A percentile compares a stretch with the other conserved stretches of the same genome.
phyloP scores from a whole-genome alignment of 53 echinoderm and acorn worm species.

The Crossaster papposus region DNA sequence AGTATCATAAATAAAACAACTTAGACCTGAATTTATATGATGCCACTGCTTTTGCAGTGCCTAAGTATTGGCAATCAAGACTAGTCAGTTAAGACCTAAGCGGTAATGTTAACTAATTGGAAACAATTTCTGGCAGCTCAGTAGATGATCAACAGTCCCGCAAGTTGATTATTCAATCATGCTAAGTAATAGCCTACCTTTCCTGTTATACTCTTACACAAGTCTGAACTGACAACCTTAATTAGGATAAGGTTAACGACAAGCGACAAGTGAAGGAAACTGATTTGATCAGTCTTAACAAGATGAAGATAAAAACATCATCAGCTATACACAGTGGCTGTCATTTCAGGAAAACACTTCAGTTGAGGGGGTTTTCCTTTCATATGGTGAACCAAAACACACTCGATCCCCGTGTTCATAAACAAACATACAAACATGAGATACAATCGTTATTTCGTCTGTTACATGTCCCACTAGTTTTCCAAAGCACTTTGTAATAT shows the following conservation, averaged over 20 bases:
- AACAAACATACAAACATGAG: too few relatives aligned
- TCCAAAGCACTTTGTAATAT: too few relatives aligned
- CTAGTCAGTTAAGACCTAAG: not conserved
- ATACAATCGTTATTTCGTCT: too few relatives aligned
- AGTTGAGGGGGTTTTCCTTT: not conserved
- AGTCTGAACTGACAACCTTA: conserved; percentile 6
- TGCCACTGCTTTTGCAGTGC: too few relatives aligned
- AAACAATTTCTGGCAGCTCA: not conserved
- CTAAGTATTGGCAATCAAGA: not conserved
- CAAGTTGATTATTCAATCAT: not conserved
- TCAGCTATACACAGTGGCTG: too few relatives aligned
- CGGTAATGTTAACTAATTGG: not conserved
- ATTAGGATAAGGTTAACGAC: not conserved
- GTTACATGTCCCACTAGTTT: too few relatives aligned
- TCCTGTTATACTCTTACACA: not conserved
- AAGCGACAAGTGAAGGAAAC: not conserved
- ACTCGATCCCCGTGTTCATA: too few relatives aligned
- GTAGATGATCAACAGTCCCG: not conserved
- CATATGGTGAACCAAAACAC: not conserved
- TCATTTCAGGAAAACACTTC: too few relatives aligned
- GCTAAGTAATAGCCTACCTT: not conserved
- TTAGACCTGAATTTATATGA: too few relatives aligned
- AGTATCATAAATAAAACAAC: too few relatives aligned
- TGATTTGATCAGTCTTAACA: not conserved
- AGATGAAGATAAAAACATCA: not conserved